Evolutionary conservation across 2,888 invertebrate species (phyloP), one percentile per base, ranked within the genome.

Genomic region (Yponomeuta sedellus): DNA sequence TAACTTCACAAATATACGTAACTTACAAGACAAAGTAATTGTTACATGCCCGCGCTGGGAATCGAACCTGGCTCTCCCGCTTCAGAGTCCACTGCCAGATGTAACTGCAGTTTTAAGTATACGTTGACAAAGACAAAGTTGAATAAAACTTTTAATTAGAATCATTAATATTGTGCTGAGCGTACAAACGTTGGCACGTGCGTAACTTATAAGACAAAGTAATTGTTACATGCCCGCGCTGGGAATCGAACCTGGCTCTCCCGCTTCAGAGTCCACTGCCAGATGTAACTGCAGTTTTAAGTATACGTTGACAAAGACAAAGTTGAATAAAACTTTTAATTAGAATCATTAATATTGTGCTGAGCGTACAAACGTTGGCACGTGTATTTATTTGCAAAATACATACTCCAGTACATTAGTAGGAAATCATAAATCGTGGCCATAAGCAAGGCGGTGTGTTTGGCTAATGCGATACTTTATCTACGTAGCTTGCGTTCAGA

Each of bases 351-450:
- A 52, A 52, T 52, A 52, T 52, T 16, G 16, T 4, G 44, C 44
- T 16, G 44, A 52, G 44, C 44, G 12, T 52, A 16, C 3, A 16
- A 52, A 2, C 44, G 44, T 12, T 12, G 16, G 44, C 44, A 52
- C 44, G 44, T 12, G 2, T 52, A 52, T 52, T 52, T 52, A 52
- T 52, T 52, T 52, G 44, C 44, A 52, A 52, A 52, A 52, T 52
- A 52, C 44, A 52, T 52, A 52, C 44, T 52, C 3, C 16, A 52
- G 44, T 52, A 16, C 16, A 16, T 52, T 52, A 16, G 16, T 52
- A 52, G 44, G 44, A 52, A 52, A 52, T 52, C 44, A 52, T 52
- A 52, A 52, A 52, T 52, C 16, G 44, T 52, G 44, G 44, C 44
- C 16, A 52, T 52, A 52, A 52, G 16, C 44, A 52, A 52, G 44